A percentile compares a stretch with the other conserved stretches of the same genome.
Evolutionary conservation across 2,113 vertebrate species (phyloP).

Genomic region (Cyanoderma ruficeps): DNA sequence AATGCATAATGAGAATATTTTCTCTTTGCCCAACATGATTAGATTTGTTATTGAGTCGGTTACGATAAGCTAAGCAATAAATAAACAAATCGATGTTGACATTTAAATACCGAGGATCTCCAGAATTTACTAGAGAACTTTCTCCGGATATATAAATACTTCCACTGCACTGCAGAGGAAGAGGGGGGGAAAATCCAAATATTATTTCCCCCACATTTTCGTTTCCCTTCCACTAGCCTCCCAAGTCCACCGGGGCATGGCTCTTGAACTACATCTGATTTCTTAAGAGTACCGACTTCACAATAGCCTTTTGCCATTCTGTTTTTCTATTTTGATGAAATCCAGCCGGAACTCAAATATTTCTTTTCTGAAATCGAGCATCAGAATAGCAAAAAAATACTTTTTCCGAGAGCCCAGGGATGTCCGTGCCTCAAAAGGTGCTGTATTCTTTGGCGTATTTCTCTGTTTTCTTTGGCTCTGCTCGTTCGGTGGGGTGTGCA

Average conservation of each 20-base stretch:
- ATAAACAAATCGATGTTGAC: constrained; percentile 83
- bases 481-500: constrained; percentile 43
- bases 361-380: constrained; percentile 46
- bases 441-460: constrained; percentile 41
- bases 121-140: constrained; percentile 76
- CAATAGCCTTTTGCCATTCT: background rate
- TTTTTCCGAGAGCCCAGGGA: constrained; percentile 6
- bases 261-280: constrained; percentile 1
- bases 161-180: constrained; percentile 47
- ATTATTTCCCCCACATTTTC: constrained; percentile 43
- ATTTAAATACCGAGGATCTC: constrained; percentile 80
- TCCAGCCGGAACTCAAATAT: constrained; percentile 47
- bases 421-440: constrained; percentile 44
- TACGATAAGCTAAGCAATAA: constrained; percentile 80
- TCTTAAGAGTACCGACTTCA: background rate
- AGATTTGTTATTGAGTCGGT: constrained; percentile 81
- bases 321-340: constrained; percentile 51
- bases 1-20: constrained; percentile 77
- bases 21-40: constrained; percentile 71
- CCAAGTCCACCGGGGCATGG: constrained; percentile 17
- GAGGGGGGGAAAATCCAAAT: constrained; percentile 32
- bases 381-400: constrained; percentile 19
- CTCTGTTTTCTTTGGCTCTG: constrained; percentile 48
- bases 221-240: constrained; percentile 30
- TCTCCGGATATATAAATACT: constrained; percentile 74